Base-by-base conservation (phyloP, 2,113 vertebrate species). In the Melanerpes aurifrons region DNA sequence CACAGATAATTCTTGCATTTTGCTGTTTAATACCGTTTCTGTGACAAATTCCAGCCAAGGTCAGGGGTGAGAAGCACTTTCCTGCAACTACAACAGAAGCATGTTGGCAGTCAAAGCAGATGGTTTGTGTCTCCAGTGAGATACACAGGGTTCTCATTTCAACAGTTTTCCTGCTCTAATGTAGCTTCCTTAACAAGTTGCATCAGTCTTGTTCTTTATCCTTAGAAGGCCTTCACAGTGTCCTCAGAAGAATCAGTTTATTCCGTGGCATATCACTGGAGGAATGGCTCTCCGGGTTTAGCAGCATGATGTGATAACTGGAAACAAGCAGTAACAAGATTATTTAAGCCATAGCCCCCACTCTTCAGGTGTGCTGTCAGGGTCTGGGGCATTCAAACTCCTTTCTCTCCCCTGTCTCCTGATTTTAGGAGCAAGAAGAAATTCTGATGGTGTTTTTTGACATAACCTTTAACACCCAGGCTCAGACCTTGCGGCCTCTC, bases 241-340 rank as follows among this genome's bases (percentile, higher is more conserved):
- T 21, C 66, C 62, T 77, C 62, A 58, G 72, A 90, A 83, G n/a
- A 86, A 92, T 58, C 14, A 5, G 31, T 66, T 92, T 87, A 61
- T 83, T 89, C 82, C 45, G 16, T 48, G 87, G 67, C 13, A 35
- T 35, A 6, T 7, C 2, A 1, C 50, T 78, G 66, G 58, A 82
- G 79, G 40, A 92, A 21, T 35, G 40, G 35, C 22, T 82, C 86
- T 89, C 79, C 67, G 56, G 16, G 26, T 81, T 78, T 56, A 72
- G 48, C n/a, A 62, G 76, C 26, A 8, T 56, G 47, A 81, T 71
- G 21, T 19, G 69, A 40, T 86, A 87, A 74, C 69, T 40, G 62
- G 69, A 94, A 95, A 83, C 32, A 88, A 75, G 79, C 15, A 86
- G 48, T 29, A 87, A 88, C 35, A 91, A 92, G 68, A 83, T 68